Conservation (phyloP, 2,888 invertebrate species). For the Ophion costatus region DNA sequence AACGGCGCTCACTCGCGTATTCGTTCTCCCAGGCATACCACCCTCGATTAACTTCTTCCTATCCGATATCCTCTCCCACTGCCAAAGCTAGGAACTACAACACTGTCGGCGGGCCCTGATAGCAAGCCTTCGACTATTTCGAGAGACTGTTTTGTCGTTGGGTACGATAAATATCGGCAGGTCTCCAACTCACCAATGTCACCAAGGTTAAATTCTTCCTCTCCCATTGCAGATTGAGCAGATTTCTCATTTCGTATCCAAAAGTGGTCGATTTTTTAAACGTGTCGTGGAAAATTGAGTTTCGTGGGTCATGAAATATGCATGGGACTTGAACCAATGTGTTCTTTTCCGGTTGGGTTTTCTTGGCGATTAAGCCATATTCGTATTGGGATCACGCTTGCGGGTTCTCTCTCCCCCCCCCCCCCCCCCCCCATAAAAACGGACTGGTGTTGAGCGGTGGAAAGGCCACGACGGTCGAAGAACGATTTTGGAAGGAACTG, state of each 20-base stretch:
- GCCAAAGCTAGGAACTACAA: not conserved
- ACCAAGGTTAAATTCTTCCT: too few species aligned
- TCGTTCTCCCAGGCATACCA: conserved; percentile 51
- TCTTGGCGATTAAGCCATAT: conserved; percentile 52
- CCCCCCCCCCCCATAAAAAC: not conserved
- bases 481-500: conserved; percentile 27
- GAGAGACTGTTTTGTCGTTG: too few species aligned
- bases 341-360: conserved; percentile 43
- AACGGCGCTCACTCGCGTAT: conserved; percentile 13
- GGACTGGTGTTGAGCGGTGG: conserved; percentile 32
- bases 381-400: conserved; percentile 61
- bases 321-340: conserved; percentile 8
- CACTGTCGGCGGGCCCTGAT: not conserved
- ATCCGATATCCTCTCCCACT: conserved; percentile 3
- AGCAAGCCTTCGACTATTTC: not conserved
- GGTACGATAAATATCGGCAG: too few species aligned
- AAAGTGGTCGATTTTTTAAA: too few species aligned
- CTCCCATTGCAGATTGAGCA: too few species aligned
- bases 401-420: conserved; percentile 3
- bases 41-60: conserved; percentile 57
- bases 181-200: too few species aligned
- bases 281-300: too few species aligned
- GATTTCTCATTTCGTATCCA: too few species aligned
- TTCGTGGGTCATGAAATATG: too few species aligned
- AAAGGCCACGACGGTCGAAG: conserved; percentile 41